Base-by-base conservation (phyloP, 2,113 vertebrate genomes). In the Dicrurus megarhynchus region DNA sequence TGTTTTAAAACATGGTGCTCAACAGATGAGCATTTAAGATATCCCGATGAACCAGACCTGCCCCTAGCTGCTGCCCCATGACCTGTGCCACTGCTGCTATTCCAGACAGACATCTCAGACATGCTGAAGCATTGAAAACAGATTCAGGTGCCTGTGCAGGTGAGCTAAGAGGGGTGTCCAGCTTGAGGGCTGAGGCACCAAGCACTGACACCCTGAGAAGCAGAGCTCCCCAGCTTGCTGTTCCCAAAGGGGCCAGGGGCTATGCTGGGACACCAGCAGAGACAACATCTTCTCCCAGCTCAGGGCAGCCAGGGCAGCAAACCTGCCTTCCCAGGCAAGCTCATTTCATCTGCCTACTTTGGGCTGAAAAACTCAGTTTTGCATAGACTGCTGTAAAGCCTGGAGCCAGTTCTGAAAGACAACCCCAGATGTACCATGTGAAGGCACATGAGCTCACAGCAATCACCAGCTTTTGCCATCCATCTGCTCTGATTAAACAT, bases 401-500 rank as follows among this genome's bases (percentile, higher is more conserved):
- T 71, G 56, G 44, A 94, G 82, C 49, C 61, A 69, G 65, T 26
- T 82, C 82, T 90, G 70, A 78, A 82, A 89, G 73, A 26, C 27
- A 81, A 35, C 35, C 69, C 56, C 73, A 87, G 73, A 90, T 74
- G 77, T 53, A 83, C 35, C 73, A 64, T n/a, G 47, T 59, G n/a
- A 84, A 84, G 61, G 56, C 75, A 60, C 67, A 59, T 30, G 74
- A 84, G 69, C 77, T 84, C 69, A 60, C 84, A 82, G 77, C 53
- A 94, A 60, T 57, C 74, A 91, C 69, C 77, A 93, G 84, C 64
- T 87, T 82, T 76, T 91, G 53, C 57, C 49, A 91, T 84, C 89
- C 91, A 91, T 87, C 91, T 95, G 80, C 39, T 93, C 76, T 87
- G 77, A 84, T 91, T 84, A 92, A 92, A 81, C 69, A 59, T 6